Evolutionary conservation across 2,113 vertebrate genomes (phyloP), one percentile per base, ranked within the genome.

Genomic region (Microtus oregoni): DNA sequence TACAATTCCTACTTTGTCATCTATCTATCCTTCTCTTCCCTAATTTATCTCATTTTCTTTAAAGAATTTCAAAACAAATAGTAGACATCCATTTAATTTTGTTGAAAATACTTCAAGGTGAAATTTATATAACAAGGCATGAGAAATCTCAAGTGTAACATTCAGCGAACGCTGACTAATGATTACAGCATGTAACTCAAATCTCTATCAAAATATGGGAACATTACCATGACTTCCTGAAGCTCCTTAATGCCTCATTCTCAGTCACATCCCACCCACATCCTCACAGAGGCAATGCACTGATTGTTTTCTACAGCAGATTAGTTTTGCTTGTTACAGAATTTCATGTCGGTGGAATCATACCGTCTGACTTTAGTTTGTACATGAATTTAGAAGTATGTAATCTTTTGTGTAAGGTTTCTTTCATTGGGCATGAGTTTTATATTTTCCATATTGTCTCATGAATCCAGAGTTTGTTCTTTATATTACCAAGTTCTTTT

Each of bases 321-420:
- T 87, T 94, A n/a, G 19, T 67, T 93, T 94, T 77, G 30, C 55
- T 83, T 91, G 28, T 87, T 83, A 32, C n/a, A 92, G 52, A 90
- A 87, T 14, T 87, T 94, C 10, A 41, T 72, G 14, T 63, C 28
- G 82, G 30, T 70, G 67, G 30, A 90, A 94, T 79, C 73, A 95
- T 26, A 68, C 35, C 22, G 55, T 58, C 55, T 58, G 58, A 58
- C 58, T 58, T 58, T 58, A 58, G 58, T 58, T 58, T 6, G 6
- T 58, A 58, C 58, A 19, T 58, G 58, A 58, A 20, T 58, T 58
- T 58, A 58, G 58, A 58, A 75, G 38, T 75, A 68, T 90, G 8
- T 70, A 61, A 5, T 55, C 6, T 61, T 35, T 82, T 63, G 28
- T 82, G 38, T 38, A 75, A 92, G n/a, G 9, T 52, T 92, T 90